Evolutionary conservation across 2,113 vertebrate genomes (phyloP), one percentile per base, ranked within the genome.

Genomic region (Eubucco bourcierii): DNA sequence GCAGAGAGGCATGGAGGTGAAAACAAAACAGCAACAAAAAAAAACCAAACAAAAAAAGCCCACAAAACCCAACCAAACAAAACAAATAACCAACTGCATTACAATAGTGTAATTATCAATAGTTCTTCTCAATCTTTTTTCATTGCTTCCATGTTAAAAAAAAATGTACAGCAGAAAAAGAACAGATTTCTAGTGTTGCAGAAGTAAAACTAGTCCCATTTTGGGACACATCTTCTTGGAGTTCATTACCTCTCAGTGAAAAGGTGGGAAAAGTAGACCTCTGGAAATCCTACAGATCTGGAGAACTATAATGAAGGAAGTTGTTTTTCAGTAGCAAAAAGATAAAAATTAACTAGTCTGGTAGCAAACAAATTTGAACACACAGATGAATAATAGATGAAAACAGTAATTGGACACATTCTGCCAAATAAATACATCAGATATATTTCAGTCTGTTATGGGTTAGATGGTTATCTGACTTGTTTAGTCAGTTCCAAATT

Each of bases 401-500:
- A 86, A 80, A 41, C 2, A 56, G 27, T 73, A 64, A 47, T 20
- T 60, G 14, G 23, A 89, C 31, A 70, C 33, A 67, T 77, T 88
- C 59, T 90, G 31, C 10, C 67, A 64, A 71, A 74, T n/a, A 80
- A 76, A 70, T 72, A 14, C 4, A 21, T 80, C 27, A 63, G 33
- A 73, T 80, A 34, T 2, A 31, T 89, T 90, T 93, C 81, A 88
- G 64, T 76, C 56, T 77, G n/a, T 79, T 89, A 29, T 60, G 64
- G 52, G n/a, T 14, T 81, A 73, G 53, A 59, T 0, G 8, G 41
- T 81, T 68, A 76, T 63, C 44, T 88, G 55, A 90, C 39, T 82
- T 87, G 19, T 82, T 90, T 84, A 83, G 73, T 84, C 77, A 88
- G 80, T 80, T 84, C n/a, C 41, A 74, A 83, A 68, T 92, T 94